Evolutionary conservation across 2,113 vertebrate genomes (phyloP), one percentile per base, ranked within the genome.

Genomic region (Hippocampus mohnikei): DNA sequence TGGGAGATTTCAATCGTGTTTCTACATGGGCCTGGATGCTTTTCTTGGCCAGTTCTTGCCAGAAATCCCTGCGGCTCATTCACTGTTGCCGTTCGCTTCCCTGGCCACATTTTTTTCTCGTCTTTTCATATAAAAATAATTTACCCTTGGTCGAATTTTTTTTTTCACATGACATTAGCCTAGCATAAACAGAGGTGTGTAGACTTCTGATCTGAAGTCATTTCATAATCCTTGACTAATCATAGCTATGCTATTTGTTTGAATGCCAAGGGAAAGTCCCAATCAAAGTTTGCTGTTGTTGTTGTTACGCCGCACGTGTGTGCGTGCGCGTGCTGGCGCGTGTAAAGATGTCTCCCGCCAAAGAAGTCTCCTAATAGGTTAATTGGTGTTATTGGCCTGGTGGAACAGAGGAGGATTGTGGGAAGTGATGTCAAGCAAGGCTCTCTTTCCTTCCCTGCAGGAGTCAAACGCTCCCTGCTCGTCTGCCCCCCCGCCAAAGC

Each of bases 341-440:
- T 82, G 23, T 8, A 56, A 77, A 83, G 85, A 87, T 13, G 23
- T 12, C 63, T 83, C 13, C 66, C 87, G 84, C 81, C 70, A 87
- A 88, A 87, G 81, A 66, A 78, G 78, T 80, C 78, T 81, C 71
- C 82, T 88, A 86, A 90, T 90, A 81, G 88, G 88, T 89, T 89
- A 89, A 91, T 91, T 91, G 87, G 77, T 74, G 87, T 85, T 88
- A 84, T 85, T 75, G 84, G 75, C 88, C 88, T 84, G 72, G 82
- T 76, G 88, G 88, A 88, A 84, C 82, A 76, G 78, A 78, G 63
- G 81, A 89, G 83, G 84, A 78, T 88, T 80, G 84, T 73, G 75
- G 81, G 88, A 91, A 92, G 87, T 73, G 77, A 85, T 90, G 90
- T 90, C 87, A 82, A 89, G 76, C 78, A 81, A 81, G 73, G 81